phyloP scores from a whole-genome alignment of 2,888 invertebrate genomes.

The Phaonia tiefii region DNA sequence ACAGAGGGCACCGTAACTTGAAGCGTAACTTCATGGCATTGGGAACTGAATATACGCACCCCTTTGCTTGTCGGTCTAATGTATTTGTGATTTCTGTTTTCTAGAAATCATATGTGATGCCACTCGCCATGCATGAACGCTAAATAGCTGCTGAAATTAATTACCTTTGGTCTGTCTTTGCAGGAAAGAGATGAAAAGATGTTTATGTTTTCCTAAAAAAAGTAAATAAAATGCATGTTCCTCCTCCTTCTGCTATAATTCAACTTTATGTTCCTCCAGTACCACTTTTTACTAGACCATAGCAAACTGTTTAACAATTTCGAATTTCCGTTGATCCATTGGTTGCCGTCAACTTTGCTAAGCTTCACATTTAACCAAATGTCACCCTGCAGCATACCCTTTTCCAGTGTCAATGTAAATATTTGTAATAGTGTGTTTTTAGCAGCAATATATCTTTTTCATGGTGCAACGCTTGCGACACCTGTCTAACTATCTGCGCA shows the following conservation, averaged over 20 bases:
- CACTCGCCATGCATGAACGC: constrained; percentile 40
- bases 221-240: constrained; percentile 10
- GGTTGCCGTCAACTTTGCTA: not conserved
- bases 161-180: constrained; percentile 54
- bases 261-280: too few species aligned
- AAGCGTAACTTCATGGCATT: constrained; percentile 41
- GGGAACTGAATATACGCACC: constrained; percentile 39
- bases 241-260: not conserved
- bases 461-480: constrained; percentile 27
- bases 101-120: constrained; percentile 39
- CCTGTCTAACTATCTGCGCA: constrained; percentile 56
- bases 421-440: constrained; percentile 53
- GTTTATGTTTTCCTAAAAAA: not conserved
- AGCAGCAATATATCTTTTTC: constrained; percentile 28
- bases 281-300: too few species aligned
- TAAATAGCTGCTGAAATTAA: constrained; percentile 60
- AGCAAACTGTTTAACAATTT: constrained; percentile 18
- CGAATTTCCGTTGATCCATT: not conserved
- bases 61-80: constrained; percentile 44
- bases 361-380: constrained; percentile 12
- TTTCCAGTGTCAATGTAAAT: constrained; percentile 56
- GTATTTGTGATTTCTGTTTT: constrained; percentile 37
- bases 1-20: too few species aligned
- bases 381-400: not conserved
- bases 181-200: constrained; percentile 12